Conservation (phyloP, 2,888 invertebrate species). For the Cephonodes hylas region DNA sequence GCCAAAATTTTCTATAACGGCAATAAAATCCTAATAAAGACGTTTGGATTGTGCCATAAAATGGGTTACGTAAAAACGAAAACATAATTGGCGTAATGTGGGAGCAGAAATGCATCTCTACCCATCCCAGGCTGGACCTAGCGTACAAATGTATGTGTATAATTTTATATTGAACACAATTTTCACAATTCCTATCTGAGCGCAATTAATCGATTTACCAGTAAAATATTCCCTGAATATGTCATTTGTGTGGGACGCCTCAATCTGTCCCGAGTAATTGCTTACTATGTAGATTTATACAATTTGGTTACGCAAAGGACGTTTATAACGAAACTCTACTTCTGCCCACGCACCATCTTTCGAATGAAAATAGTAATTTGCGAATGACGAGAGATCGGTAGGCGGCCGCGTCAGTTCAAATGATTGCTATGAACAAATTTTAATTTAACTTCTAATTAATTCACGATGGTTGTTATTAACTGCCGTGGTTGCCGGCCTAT, state of each 20-base stretch:
- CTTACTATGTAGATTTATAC: background rate
- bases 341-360: constrained; percentile 1
- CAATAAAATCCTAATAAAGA: too few relatives aligned
- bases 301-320: background rate
- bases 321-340: background rate
- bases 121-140: too few relatives aligned
- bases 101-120: too few relatives aligned
- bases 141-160: too few relatives aligned
- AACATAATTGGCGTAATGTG: too few relatives aligned
- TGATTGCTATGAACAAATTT: background rate
- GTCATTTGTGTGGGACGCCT: background rate
- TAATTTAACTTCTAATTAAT: background rate
- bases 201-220: background rate
- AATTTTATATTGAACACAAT: background rate
- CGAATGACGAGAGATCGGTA: background rate
- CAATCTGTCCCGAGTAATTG: background rate
- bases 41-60: too few relatives aligned
- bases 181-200: background rate
- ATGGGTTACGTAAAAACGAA: too few relatives aligned
- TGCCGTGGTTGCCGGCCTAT: background rate
- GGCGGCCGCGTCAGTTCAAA: background rate
- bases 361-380: background rate
- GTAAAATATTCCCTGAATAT: background rate
- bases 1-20: too few relatives aligned
- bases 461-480: constrained; percentile 2